Evolutionary conservation across 2,113 vertebrate species (phyloP).

Genomic region (Phyllostomus hastatus): DNA sequence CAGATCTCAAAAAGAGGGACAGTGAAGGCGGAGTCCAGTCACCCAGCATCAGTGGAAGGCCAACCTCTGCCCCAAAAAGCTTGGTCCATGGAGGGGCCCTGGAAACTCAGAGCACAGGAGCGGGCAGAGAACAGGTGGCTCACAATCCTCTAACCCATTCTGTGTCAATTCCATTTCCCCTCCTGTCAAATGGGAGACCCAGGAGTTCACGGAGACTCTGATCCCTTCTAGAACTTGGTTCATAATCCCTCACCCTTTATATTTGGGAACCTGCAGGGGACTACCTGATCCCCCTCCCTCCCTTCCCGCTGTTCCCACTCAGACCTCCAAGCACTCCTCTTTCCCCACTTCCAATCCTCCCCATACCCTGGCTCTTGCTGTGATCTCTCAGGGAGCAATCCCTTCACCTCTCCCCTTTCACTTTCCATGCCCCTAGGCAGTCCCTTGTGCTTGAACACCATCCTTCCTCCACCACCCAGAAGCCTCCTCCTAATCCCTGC

Average conservation of each 20-base stretch:
- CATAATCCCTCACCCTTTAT: neutral
- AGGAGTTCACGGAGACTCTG: neutral
- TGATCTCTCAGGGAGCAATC: neutral
- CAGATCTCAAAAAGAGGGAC: neutral
- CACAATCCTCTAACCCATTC: neutral
- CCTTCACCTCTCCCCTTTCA: neutral
- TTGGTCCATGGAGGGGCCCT: neutral
- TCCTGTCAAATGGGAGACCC: neutral
- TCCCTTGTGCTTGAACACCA: neutral
- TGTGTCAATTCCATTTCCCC: neutral
- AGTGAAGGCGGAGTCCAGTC: neutral
- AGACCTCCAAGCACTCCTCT: neutral
- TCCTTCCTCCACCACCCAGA: neutral
- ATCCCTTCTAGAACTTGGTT: neutral
- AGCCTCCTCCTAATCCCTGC: neutral
- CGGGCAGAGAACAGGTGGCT: neutral
- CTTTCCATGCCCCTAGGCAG: neutral
- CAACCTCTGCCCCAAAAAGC: neutral
- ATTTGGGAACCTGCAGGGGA: neutral
- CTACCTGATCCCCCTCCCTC: neutral
- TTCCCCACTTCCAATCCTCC: accelerated
- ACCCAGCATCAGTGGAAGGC: neutral
- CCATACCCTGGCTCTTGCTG: neutral
- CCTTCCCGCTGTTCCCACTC: neutral
- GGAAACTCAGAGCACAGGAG: neutral